Conservation (phyloP, 2,113 vertebrate genomes). For the Calidris pugnax region DNA sequence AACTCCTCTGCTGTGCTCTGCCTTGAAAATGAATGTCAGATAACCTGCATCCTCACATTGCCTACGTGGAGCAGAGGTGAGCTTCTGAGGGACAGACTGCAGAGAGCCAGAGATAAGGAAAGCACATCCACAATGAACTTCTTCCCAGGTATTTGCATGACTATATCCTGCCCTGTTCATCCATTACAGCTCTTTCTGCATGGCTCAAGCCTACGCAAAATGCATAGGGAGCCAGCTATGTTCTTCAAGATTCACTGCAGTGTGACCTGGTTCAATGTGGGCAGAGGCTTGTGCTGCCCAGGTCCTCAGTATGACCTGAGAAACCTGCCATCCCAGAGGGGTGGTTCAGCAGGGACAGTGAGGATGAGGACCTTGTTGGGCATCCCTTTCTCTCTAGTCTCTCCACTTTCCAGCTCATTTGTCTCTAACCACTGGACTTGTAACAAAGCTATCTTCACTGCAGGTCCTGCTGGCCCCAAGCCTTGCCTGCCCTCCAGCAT, state of each 20-base stretch:
- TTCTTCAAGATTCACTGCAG: background rate
- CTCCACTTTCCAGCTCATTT: background rate
- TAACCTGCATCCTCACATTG: too few relatives aligned
- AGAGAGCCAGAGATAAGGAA: background rate
- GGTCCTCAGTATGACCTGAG: fast-evolving
- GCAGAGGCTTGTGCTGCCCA: background rate
- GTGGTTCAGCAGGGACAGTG: background rate
- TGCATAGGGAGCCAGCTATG: background rate
- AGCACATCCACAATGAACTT: background rate
- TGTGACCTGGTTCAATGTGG: background rate
- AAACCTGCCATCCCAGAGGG: background rate
- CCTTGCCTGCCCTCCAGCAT: background rate
- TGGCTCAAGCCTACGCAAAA: background rate
- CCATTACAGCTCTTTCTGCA: background rate
- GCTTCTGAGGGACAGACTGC: background rate
- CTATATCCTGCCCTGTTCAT: background rate
- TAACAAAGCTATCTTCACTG: background rate
- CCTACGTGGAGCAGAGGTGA: fast-evolving
- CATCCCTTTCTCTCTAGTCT: background rate
- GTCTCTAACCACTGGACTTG: background rate
- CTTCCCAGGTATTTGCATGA: background rate
- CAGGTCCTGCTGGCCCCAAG: background rate
- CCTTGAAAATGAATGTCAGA: background rate
- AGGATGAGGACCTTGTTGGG: background rate
- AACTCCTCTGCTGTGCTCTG: background rate